A percentile compares a stretch with the other conserved stretches of the same genome.
Conservation (phyloP, 92 coral and sea anemone genomes). For the Meandrina meandrites region DNA sequence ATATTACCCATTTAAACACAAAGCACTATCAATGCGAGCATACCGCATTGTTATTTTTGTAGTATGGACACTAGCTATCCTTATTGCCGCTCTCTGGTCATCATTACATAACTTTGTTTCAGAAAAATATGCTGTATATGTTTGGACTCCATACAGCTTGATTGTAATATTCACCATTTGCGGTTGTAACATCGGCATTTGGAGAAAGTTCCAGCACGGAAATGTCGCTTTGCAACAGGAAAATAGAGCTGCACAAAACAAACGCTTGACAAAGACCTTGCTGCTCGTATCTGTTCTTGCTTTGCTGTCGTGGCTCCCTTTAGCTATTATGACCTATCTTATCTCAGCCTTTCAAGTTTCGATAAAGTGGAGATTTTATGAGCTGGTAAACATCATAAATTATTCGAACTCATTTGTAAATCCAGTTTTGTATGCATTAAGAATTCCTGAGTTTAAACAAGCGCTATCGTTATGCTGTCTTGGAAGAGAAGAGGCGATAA, state of each 20-base stretch:
- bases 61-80: background rate
- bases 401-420: conserved; percentile 3
- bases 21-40: background rate
- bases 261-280: conserved; percentile 23
- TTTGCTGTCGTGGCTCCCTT: conserved; percentile 2
- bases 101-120: background rate
- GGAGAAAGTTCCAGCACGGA: background rate
- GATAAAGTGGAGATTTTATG: background rate
- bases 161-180: background rate
- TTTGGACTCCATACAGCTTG: background rate
- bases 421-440: conserved; percentile 15
- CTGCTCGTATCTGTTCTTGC: background rate
- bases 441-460: conserved; percentile 28
- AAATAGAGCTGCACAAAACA: background rate
- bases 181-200: conserved; percentile 15
- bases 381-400: background rate
- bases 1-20: conserved; percentile 1
- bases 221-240: background rate
- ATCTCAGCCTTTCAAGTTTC: background rate
- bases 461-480: background rate
- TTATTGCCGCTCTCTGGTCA: background rate
- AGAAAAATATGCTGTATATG: background rate
- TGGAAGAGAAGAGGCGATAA: background rate
- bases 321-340: background rate
- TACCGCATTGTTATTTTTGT: background rate